Evolutionary conservation across 2,797 vertebrate genomes (phyloP), one percentile per base, ranked within the genome.

Genomic region (Microchirus variegatus): DNA sequence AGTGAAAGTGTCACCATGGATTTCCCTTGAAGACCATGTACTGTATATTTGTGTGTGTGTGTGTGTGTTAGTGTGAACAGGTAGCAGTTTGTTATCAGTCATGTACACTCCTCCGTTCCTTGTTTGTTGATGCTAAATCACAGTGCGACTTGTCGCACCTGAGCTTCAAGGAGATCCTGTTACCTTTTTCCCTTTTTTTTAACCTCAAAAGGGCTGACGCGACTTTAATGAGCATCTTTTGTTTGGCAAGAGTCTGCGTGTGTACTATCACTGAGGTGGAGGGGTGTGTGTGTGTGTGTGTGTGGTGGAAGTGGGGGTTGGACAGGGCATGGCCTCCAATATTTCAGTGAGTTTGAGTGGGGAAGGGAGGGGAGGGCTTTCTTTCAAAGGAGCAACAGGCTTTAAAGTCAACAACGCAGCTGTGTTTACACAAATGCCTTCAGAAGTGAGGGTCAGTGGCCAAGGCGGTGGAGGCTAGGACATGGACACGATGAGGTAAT

Each of bases 371-470:
- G 31, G 31, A 8, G 31, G 31, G 31, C 31, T 31, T 42, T 55
- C 5, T 53, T 86, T 90, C 84, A 90, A 86, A 89, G 81, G 58
- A 81, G 70, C 64, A 43, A 67, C 57, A 64, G 70, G 73, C 83
- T 92, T 87, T 90, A 88, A 89, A 85, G 90, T 92, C 87, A 89
- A 83, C 83, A 83, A 75, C 45, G 63, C 89, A 91, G 91, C 91
- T 92, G 91, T 92, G 90, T 93, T 93, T 91, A 89, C 85, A 85
- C 65, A 75, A 86, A 85, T 73, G 81, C 70, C 82, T 82, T 89
- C 71, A 81, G 77, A 70, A 74, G 72, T 64, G 50, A 62, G 63
- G 76, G 75, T 50, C 60, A 46, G 60, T 9, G 52, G 16, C 49
- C 18, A 31, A 9, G 65, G 64, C 0, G 31, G 59, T 17, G 58